Conservation (phyloP, 2,888 invertebrate species). For the Mayetiola destructor region DNA sequence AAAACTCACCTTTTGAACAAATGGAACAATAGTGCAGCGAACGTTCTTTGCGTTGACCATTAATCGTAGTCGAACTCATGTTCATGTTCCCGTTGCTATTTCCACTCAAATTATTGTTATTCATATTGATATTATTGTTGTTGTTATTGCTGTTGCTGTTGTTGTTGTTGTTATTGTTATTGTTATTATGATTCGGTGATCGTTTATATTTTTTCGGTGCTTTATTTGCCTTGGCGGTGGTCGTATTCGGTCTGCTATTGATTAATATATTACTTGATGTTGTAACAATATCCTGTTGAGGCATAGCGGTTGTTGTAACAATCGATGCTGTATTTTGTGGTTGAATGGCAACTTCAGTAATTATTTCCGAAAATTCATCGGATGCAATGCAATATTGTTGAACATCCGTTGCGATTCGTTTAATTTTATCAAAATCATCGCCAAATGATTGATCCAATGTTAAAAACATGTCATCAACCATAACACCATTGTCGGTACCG, state of each 20-base stretch:
- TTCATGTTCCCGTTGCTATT: slow-evolving; percentile 25
- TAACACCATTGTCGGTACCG: slow-evolving; percentile 23
- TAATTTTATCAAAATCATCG: slow-evolving; percentile 72
- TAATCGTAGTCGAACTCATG: slow-evolving; percentile 36
- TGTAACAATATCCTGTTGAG: slow-evolving; percentile 18
- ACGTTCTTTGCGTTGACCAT: slow-evolving; percentile 68
- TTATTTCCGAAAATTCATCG: slow-evolving; percentile 29
- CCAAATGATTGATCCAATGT: slow-evolving; percentile 39
- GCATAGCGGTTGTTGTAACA: slow-evolving; percentile 7
- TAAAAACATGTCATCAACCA: slow-evolving; percentile 37
- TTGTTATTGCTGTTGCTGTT: slow-evolving; percentile 24
- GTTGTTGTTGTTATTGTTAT: slow-evolving; percentile 26
- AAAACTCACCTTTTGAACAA: slow-evolving; percentile 84
- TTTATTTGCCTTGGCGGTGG: slow-evolving; percentile 39
- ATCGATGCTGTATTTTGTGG: slow-evolving; percentile 2
- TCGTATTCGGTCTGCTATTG: slow-evolving; percentile 37
- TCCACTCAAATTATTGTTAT: slow-evolving; percentile 24
- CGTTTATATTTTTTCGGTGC: slow-evolving; percentile 59
- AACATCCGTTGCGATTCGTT: slow-evolving; percentile 68
- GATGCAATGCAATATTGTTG: slow-evolving; percentile 50
- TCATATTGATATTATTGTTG: slow-evolving; percentile 24
- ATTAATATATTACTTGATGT: slow-evolving; percentile 33
- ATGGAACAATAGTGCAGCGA: slow-evolving; percentile 84
- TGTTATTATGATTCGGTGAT: slow-evolving; percentile 38
- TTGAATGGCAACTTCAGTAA: slow-evolving; percentile 28